These are phyloP conservation scores for Brachionus sp. DNA, from an alignment of 1,140 invertebrate genomes.

Conservation along the genomic window DNA sequence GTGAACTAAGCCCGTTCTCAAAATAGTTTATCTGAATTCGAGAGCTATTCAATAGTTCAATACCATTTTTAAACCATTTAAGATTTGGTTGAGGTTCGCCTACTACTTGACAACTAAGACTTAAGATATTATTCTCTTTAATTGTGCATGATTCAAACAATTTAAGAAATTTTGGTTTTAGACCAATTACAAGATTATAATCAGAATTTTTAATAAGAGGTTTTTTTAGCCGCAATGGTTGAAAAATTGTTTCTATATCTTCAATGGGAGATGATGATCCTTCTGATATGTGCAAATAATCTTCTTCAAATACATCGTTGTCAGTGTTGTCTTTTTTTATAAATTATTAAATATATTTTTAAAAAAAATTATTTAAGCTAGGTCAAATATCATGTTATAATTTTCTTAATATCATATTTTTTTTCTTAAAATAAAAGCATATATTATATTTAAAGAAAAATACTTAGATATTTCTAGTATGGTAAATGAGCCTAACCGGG, in stretches of 20 bases:
- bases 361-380: too few species aligned
- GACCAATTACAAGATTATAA: neutral
- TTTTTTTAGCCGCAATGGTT: neutral
- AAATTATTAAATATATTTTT: neutral
- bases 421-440: too few species aligned
- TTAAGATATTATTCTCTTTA: conserved; percentile 13
- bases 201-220: neutral
- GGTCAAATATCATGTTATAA: too few species aligned
- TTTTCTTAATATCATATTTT: too few species aligned
- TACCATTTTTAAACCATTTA: conserved; percentile 34
- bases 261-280: neutral
- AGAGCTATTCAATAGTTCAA: neutral
- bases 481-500: too few species aligned
- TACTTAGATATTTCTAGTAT: too few species aligned
- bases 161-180: conserved; percentile 45
- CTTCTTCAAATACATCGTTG: conserved; percentile 37
- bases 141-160: conserved; percentile 3
- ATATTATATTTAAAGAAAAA: too few species aligned
- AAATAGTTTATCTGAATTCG: neutral
- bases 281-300: conserved; percentile 39
- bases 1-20: conserved; percentile 17
- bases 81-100: conserved; percentile 44
- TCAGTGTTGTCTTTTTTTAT: conserved; percentile 25
- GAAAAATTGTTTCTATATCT: neutral
- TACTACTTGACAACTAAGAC: neutral